Conservation (phyloP, 2,113 vertebrate species). For the Ceyx melanurus region DNA sequence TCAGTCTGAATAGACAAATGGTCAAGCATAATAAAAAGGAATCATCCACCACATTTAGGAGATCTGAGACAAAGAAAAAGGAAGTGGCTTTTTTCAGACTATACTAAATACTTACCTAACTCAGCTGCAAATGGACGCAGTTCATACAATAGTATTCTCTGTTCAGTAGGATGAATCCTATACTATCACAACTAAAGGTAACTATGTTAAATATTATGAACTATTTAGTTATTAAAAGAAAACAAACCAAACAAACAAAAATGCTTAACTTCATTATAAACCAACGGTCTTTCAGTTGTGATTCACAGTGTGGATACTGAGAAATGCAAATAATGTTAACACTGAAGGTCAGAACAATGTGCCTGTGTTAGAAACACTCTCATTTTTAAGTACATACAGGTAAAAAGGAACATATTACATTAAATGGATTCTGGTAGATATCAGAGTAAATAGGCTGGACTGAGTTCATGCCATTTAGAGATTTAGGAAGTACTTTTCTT, state of each 20-base stretch:
- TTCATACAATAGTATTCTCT: not conserved
- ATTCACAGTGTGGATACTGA: not conserved
- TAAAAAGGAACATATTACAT: not conserved
- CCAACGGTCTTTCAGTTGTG: not conserved
- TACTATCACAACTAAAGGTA: not conserved
- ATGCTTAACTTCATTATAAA: not conserved
- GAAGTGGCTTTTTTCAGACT: not conserved
- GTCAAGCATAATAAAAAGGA: not conserved
- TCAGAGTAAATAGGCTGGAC: not conserved
- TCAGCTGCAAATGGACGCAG: not conserved
- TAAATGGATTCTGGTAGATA: not conserved
- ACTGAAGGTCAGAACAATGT: slow-evolving; percentile 28
- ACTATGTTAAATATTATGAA: not conserved
- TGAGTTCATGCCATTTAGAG: not conserved
- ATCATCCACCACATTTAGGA: not conserved
- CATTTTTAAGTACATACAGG: slow-evolving; percentile 37
- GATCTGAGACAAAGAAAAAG: not conserved
- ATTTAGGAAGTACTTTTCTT: not conserved
- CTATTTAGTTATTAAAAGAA: not conserved
- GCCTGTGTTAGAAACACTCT: slow-evolving; percentile 16
- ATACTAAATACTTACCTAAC: not conserved
- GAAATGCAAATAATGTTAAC: not conserved
- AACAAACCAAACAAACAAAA: not conserved
- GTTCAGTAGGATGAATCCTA: not conserved
- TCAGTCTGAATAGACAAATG: not conserved